These are phyloP conservation scores for Metacarcinus magister DNA, from an alignment of 2,888 invertebrate genomes.

Conservation along the genomic window DNA sequence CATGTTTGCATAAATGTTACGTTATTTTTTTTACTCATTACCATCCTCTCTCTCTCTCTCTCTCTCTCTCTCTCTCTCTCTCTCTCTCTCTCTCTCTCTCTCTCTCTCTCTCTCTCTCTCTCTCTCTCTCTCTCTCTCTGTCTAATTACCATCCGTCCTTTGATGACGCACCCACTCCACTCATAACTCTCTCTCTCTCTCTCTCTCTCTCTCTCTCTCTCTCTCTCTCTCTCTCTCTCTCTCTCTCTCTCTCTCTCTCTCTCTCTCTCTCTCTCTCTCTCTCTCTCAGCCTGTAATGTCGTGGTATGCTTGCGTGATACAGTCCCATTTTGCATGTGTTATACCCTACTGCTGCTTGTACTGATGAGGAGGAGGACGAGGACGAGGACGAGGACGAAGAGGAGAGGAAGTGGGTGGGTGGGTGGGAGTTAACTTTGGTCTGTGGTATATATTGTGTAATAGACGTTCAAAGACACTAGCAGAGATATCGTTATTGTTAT, in stretches of 20 bases:
- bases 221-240: constrained; percentile 18
- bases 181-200: neutral
- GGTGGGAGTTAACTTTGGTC: too few relatives aligned
- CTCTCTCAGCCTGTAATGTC: neutral
- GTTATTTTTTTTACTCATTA: neutral
- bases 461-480: too few relatives aligned
- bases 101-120: constrained; percentile 27
- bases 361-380: neutral
- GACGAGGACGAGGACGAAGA: neutral
- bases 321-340: neutral
- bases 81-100: constrained; percentile 20
- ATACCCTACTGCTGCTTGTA: neutral
- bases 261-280: constrained; percentile 15
- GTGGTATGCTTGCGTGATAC: neutral
- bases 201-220: constrained; percentile 1
- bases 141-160: neutral
- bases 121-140: constrained; percentile 42
- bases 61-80: neutral
- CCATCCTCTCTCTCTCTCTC: neutral
- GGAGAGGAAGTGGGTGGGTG: neutral
- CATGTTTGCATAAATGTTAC: neutral
- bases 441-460: too few relatives aligned
- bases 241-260: constrained; percentile 1
- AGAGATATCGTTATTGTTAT: too few relatives aligned
- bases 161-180: neutral